These are phyloP conservation scores for Pissodes strobi DNA, from an alignment of 1,140 invertebrate genomes.

Conservation along the genomic window DNA sequence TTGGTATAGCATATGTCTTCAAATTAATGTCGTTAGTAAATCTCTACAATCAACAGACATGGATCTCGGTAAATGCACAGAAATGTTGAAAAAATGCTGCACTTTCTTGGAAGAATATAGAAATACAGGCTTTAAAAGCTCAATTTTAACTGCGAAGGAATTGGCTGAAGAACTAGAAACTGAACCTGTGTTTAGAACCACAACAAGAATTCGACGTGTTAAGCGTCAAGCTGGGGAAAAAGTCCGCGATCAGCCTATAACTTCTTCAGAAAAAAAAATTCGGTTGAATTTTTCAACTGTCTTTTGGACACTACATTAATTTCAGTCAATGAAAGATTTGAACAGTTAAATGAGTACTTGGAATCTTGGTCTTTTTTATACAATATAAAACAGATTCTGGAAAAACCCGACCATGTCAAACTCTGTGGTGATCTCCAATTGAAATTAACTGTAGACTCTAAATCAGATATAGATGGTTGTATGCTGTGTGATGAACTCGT, in stretches of 20 bases:
- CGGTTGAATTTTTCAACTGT: conserved; percentile 4
- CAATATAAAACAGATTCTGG: conserved; percentile 1
- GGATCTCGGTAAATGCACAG: conserved; percentile 47
- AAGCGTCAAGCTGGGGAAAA: conserved; percentile 2
- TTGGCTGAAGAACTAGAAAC: conserved; percentile 35
- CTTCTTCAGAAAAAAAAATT: conserved; percentile 5
- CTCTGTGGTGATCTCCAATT: no score
- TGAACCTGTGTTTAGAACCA: conserved; percentile 24
- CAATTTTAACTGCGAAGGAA: conserved; percentile 42
- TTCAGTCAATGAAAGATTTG: conserved; percentile 4
- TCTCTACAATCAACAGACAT: conserved; percentile 21
- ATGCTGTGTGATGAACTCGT: not conserved
- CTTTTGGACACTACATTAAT: conserved; percentile 6
- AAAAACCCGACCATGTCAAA: not conserved
- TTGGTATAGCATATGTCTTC: no score
- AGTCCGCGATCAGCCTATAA: not conserved
- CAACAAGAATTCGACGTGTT: no score
- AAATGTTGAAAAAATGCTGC: conserved; percentile 42
- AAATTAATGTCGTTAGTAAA: no score
- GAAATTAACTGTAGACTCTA: not conserved
- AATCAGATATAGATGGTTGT: not conserved
- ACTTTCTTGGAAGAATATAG: conserved; percentile 44
- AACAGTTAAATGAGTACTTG: conserved; percentile 1
- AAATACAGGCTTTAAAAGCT: conserved; percentile 38
- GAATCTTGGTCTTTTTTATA: not conserved